Evolutionary conservation across 2,797 vertebrate genomes (phyloP).

Genomic region (Stomatorhinus walkeri): DNA sequence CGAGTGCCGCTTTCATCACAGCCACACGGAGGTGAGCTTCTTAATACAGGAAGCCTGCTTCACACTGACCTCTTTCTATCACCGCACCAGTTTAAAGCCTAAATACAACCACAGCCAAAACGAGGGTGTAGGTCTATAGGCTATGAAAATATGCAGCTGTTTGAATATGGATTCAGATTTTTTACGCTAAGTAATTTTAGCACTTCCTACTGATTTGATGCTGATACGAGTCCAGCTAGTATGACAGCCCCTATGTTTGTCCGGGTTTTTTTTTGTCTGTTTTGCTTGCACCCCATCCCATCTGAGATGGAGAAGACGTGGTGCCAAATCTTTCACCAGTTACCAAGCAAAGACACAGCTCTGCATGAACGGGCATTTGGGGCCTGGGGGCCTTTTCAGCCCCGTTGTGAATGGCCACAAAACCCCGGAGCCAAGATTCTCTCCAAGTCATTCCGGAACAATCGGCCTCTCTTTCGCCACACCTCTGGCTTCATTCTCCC

Average conservation of each 20-base stretch:
- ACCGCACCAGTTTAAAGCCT: background rate
- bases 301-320: slow-evolving; percentile 30
- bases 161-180: background rate
- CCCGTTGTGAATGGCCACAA: slow-evolving; percentile 36
- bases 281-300: slow-evolving; percentile 40
- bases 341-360: slow-evolving; percentile 41
- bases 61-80: background rate
- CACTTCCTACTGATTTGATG: background rate
- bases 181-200: background rate
- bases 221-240: background rate
- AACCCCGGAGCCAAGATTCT: slow-evolving; percentile 8
- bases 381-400: slow-evolving; percentile 5
- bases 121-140: background rate
- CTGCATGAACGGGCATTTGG: slow-evolving; percentile 29
- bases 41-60: background rate
- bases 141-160: background rate
- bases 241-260: slow-evolving; percentile 22
- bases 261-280: slow-evolving; percentile 16
- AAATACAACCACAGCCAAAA: background rate
- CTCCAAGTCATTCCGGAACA: background rate
- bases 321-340: slow-evolving; percentile 38
- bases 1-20: background rate
- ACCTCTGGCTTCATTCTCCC: background rate
- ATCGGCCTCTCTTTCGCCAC: background rate
- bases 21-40: background rate